Evolutionary conservation across 2,797 vertebrate species (phyloP).

Genomic region (Crocidura indochinensis): DNA sequence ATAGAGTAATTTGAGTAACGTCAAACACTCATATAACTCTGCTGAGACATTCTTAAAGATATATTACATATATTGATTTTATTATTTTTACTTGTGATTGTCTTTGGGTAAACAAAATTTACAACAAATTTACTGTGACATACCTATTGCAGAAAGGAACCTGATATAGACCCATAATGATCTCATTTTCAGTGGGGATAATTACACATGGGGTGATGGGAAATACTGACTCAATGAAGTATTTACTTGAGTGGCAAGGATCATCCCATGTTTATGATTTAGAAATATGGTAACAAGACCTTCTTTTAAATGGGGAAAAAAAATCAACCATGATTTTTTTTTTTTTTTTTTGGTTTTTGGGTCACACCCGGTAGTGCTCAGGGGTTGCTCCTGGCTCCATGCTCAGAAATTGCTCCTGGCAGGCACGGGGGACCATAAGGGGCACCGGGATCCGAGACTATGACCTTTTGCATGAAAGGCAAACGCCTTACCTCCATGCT

Average conservation of each 20-base stretch:
- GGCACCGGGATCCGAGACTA: too few species aligned
- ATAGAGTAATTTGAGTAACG: background rate
- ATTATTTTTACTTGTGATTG: background rate
- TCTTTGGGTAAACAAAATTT: slow-evolving; percentile 38
- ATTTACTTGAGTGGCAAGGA: background rate
- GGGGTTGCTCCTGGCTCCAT: too few species aligned
- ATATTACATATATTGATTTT: background rate
- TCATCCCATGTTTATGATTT: background rate
- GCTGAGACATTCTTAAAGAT: background rate
- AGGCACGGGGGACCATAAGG: too few species aligned
- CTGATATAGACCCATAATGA: background rate
- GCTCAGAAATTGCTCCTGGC: too few species aligned
- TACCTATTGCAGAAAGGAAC: background rate
- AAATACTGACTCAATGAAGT: background rate
- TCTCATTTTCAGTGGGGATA: background rate
- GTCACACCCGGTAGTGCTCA: too few species aligned
- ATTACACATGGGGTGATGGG: background rate
- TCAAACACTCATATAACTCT: background rate
- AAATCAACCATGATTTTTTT: background rate
- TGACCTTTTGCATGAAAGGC: too few species aligned
- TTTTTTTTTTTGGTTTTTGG: too few species aligned
- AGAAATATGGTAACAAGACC: background rate
- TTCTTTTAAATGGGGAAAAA: slow-evolving; percentile 5
- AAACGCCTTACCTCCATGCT: too few species aligned
- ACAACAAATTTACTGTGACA: background rate